These are phyloP conservation scores for Sebastiscus albofasciatus DNA, from an alignment of 2,797 vertebrate species.

Conservation along the genomic window DNA sequence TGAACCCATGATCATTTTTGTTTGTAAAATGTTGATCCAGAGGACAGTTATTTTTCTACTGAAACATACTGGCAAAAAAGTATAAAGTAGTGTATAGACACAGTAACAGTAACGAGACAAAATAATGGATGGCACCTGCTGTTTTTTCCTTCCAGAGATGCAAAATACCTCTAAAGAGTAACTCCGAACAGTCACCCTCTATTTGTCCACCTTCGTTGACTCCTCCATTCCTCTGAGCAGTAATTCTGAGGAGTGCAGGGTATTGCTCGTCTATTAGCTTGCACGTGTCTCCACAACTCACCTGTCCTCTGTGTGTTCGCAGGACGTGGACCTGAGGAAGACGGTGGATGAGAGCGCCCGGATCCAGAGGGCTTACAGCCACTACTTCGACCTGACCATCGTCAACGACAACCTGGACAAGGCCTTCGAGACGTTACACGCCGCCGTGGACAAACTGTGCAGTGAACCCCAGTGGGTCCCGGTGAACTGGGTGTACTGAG, in stretches of 20 bases:
- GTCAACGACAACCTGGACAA: conserved; percentile 96
- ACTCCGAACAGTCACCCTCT: background rate
- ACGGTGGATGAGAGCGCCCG: conserved; percentile 97
- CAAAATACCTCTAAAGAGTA: background rate
- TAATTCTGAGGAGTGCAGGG: background rate
- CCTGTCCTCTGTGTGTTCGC: background rate
- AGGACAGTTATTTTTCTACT: background rate
- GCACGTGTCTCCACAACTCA: background rate
- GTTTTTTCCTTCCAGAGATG: background rate
- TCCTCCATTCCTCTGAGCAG: background rate
- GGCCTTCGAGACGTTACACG: conserved; percentile 93
- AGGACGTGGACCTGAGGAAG: conserved; percentile 97
- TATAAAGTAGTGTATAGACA: background rate
- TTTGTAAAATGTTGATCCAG: background rate
- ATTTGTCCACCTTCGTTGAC: background rate
- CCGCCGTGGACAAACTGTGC: conserved; percentile 89
- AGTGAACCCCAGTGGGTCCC: conserved; percentile 96
- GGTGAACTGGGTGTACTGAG: conserved; percentile 98
- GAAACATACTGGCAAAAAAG: background rate
- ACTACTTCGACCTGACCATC: conserved; percentile 97
- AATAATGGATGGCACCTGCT: background rate
- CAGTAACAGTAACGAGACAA: background rate
- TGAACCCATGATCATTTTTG: background rate
- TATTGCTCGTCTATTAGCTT: background rate
- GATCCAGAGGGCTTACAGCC: conserved; percentile 93